Evolutionary conservation across 2,888 invertebrate genomes (phyloP), one percentile per base, ranked within the genome.

Genomic region (Magallana nippona): DNA sequence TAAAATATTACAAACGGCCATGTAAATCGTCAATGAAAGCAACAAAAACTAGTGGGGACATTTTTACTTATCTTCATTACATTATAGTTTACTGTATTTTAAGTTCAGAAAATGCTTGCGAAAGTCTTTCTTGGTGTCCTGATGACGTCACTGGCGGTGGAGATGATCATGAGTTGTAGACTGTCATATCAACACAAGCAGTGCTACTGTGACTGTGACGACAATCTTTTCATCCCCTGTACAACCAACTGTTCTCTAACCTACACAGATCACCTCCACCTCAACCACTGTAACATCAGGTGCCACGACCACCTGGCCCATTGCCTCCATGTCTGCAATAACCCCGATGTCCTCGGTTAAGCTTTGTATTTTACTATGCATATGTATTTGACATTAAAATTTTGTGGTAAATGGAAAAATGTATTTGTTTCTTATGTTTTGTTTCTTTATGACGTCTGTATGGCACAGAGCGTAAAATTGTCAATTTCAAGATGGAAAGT

Each of bases 271-370:
- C 78, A 78, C 22, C 10, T 10, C 17, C 78, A 78, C 55, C 55
- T 78, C n/a, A 78, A 78, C 17, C 78, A 78, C 55, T 78, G 78
- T n/a, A 78, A 78, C 55, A 78, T 78, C 44, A 44, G 78, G 22
- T 78, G 78, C 10, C 55, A 56, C 13, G 78, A 78, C 55, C 10
- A 56, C 10, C 78, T 78, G 11, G 78, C 78, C 15, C 56, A 55
- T 56, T 78, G 78, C 22, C 78, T 78, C n/a, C 56, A 55, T 11
- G 55, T 55, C 13, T 78, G 78, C 78, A 78, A 78, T 27, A 44
- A 78, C 27, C 71, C 71, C 0, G 71, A 71, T 10, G 71, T 71
- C 17, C 5, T 71, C 32, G 71, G 71, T 2, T 71, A 27, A 11
- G 2, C 71, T 22, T 19, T 19, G 22, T 11, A 71, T 27, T 71